Percentiles rank a stretch among this genome's conserved stretches.
Conservation (phyloP, 1,140 invertebrate species). For the Parapsyche elsis region DNA sequence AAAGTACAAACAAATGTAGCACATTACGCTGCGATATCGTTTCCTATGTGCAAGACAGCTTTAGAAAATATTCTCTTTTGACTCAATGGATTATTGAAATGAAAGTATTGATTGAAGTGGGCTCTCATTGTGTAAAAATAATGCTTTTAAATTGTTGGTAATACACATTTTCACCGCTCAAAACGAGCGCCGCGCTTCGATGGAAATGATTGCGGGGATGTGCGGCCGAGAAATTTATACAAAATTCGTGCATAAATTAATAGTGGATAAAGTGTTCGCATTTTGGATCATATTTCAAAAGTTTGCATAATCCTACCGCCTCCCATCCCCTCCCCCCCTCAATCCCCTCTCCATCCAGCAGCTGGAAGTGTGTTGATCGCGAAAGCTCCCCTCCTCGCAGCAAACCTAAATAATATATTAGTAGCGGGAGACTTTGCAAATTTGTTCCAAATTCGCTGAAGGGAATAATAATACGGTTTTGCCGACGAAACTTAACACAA, state of each 20-base stretch:
- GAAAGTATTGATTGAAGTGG: too few species aligned
- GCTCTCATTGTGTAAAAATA: too few species aligned
- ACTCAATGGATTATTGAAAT: too few species aligned
- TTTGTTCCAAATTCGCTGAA: slow-evolving; percentile 50
- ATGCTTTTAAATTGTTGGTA: too few species aligned
- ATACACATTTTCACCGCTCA: background rate
- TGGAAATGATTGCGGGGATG: background rate
- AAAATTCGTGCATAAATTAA: background rate
- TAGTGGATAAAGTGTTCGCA: background rate
- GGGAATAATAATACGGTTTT: slow-evolving; percentile 53
- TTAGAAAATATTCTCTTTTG: too few species aligned
- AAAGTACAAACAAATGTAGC: slow-evolving; percentile 49
- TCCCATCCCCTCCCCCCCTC: background rate
- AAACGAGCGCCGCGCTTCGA: background rate
- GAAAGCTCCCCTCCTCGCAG: background rate
- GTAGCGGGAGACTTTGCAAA: slow-evolving; percentile 53
- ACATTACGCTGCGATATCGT: slow-evolving; percentile 35
- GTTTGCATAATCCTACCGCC: background rate
- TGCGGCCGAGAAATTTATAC: background rate
- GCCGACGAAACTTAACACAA: slow-evolving; percentile 24
- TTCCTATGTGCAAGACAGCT: too few species aligned
- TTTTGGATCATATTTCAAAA: background rate
- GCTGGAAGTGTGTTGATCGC: background rate
- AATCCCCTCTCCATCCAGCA: too few species aligned
- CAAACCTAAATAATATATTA: slow-evolving; percentile 51